Evolutionary conservation across 1,140 invertebrate genomes (phyloP).

Genomic region (Pogonus chalceus): DNA sequence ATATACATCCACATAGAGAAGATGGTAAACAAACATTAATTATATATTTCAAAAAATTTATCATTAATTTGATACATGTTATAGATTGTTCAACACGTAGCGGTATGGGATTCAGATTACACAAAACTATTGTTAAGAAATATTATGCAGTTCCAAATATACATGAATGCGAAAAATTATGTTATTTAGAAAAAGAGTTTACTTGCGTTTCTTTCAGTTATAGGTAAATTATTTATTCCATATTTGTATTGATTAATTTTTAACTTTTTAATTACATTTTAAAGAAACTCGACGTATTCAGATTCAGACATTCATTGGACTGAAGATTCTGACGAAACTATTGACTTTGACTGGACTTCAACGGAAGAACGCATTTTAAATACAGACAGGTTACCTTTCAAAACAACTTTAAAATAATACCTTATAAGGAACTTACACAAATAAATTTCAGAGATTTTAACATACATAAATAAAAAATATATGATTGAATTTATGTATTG

Average conservation of each 20-base stretch:
- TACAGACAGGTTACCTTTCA: background rate
- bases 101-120: conserved; percentile 59
- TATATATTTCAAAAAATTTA: no score
- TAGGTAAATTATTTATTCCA: conserved; percentile 38
- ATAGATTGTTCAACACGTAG: conserved; percentile 63
- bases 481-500: no score
- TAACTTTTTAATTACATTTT: no score
- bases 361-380: background rate
- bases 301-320: background rate
- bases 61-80: conserved; percentile 15
- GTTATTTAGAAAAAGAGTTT: conserved; percentile 58
- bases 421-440: background rate
- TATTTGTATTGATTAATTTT: background rate
- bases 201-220: conserved; percentile 65
- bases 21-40: background rate
- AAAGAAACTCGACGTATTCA: no score
- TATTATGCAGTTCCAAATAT: conserved; percentile 52
- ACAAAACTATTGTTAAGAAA: conserved; percentile 50
- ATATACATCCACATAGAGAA: background rate
- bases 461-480: conserved; percentile 1
- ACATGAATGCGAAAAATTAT: conserved; percentile 62
- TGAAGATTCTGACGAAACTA: background rate
- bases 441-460: background rate
- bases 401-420: background rate
- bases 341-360: background rate